Conservation (phyloP, 2,888 invertebrate genomes). For the Cheilosia scutellata region DNA sequence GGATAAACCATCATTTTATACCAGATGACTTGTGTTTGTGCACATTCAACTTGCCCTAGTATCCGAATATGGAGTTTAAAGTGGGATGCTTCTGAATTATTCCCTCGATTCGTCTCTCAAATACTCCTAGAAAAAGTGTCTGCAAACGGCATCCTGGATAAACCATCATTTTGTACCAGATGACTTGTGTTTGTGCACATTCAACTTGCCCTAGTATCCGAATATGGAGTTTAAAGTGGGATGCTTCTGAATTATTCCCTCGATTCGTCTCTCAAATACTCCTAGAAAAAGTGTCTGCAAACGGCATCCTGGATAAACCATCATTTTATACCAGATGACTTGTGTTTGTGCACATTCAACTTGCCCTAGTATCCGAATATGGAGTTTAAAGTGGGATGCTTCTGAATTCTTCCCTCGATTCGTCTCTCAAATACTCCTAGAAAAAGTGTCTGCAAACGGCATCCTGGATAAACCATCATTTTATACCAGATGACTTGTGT, state of each 20-base stretch:
- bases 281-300: slow-evolving; percentile 50
- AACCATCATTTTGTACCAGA: slow-evolving; percentile 34
- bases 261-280: slow-evolving; percentile 64
- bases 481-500: slow-evolving; percentile 66
- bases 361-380: neutral
- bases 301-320: slow-evolving; percentile 66
- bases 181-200: slow-evolving; percentile 38
- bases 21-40: too few relatives aligned
- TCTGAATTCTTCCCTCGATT: slow-evolving; percentile 25
- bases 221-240: slow-evolving; percentile 48
- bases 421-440: slow-evolving; percentile 68
- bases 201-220: neutral
- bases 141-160: slow-evolving; percentile 39
- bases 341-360: slow-evolving; percentile 62
- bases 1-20: too few relatives aligned
- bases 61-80: slow-evolving; percentile 4
- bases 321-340: slow-evolving; percentile 68
- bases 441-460: slow-evolving; percentile 59
- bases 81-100: slow-evolving; percentile 1
- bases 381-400: slow-evolving; percentile 46
- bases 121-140: slow-evolving; percentile 35
- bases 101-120: slow-evolving; percentile 20
- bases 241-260: slow-evolving; percentile 24
- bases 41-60: too few relatives aligned
- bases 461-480: slow-evolving; percentile 64